Evolutionary conservation across 1,140 invertebrate species (phyloP), one percentile per base, ranked within the genome.

Genomic region (Tachypleus tridentatus): DNA sequence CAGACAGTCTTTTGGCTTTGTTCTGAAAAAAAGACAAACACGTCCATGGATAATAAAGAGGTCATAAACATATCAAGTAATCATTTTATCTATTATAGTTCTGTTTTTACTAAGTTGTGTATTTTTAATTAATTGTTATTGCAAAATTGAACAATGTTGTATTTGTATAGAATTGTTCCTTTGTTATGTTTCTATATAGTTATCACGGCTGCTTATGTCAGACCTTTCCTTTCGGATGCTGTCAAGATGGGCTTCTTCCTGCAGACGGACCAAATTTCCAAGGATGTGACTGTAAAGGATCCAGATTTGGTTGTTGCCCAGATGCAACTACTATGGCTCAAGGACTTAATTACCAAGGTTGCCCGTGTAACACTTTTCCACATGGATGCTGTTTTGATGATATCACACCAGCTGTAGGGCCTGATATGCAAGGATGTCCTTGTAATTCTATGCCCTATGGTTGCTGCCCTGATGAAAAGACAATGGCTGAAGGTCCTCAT

Each of bases 351-450:
- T 70, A n/a, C 72, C 69, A 93, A 75, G 89, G 88, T 11, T 93
- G 91, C 73, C 83, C 84, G 57, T 94, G 91, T 72, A 81, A 86
- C 56, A 79, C 86, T 51, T 86, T 85, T 57, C 83, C 85, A 72
- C 89, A 82, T 72, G 92, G 92, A 29, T 96, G 93, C 72, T 94
- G 91, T 74, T 82, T 85, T 3, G 91, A 96, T 76, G 91, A 79
- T 47, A 73, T 83, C 56, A 86, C 85, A 47, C 83, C 86, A 70
- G 90, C 93, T 4, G 78, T 82, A 68, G 91, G 91, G 51, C 82
- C 86, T 29, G 50, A 54, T 54, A 4, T 63, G 51, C 48, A 59
- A 7, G 65, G 64, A n/a, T 69, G 68, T 58, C 67, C 67, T 9
- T 54, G 53, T n/a, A 54, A 7, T 54, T 54, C n/a, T 7, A 54